phyloP scores from a whole-genome alignment of 2,888 invertebrate genomes.

The Tinea semifulvella region DNA sequence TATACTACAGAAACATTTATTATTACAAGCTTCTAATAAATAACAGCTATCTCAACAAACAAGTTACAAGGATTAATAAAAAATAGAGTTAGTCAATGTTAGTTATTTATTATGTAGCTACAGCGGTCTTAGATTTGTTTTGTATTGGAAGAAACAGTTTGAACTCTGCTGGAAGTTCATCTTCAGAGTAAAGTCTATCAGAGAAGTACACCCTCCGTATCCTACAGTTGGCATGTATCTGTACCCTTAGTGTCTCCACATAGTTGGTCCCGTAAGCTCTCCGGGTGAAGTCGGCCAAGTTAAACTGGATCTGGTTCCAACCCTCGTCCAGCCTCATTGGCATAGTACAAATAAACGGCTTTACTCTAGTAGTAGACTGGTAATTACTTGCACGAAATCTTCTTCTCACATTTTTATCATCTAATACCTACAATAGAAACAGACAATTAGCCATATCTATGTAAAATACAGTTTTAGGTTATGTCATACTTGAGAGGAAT shows the following conservation, averaged over 20 bases:
- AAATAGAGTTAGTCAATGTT: neutral
- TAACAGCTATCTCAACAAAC: no score
- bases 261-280: conserved; percentile 97
- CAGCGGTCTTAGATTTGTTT: conserved; percentile 71
- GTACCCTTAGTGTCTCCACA: conserved; percentile 88
- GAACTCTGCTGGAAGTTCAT: conserved; percentile 94
- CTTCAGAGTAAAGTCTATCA: conserved; percentile 92
- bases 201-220: conserved; percentile 90
- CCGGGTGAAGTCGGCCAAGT: conserved; percentile 92
- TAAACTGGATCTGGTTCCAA: conserved; percentile 96
- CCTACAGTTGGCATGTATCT: conserved; percentile 96
- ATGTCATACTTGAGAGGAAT: neutral
- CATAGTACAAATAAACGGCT: conserved; percentile 98
- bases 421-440: conserved; percentile 75
- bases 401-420: conserved; percentile 92
- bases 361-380: conserved; percentile 92
- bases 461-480: neutral
- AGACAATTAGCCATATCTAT: neutral
- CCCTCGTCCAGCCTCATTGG: conserved; percentile 94
- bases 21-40: no score
- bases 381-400: conserved; percentile 93
- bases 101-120: conserved; percentile 44
- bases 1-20: no score
- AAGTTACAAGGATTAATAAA: no score
- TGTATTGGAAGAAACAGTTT: conserved; percentile 95